Percentiles rank a stretch among this genome's conserved stretches.
Evolutionary conservation across 2,888 invertebrate genomes (phyloP).

Genomic region (Lottia gigantea): DNA sequence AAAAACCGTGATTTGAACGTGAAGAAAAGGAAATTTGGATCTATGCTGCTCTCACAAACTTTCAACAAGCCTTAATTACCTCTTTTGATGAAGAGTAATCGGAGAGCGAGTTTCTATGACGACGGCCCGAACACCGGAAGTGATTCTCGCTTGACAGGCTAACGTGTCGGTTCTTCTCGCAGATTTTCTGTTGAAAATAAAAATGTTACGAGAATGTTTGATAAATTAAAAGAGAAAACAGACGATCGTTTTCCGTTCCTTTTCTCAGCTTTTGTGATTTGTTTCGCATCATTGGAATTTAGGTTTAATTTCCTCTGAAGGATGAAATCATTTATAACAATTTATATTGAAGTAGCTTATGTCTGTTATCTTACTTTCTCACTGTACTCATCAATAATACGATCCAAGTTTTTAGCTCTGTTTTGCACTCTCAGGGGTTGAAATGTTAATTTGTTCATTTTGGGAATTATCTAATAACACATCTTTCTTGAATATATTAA

Average conservation of each 20-base stretch:
- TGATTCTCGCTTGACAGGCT: constrained; percentile 30
- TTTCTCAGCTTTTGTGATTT: constrained; percentile 19
- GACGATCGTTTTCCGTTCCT: constrained; percentile 18
- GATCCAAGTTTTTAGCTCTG: no score
- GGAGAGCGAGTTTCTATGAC: constrained; percentile 37
- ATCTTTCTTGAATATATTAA: no score
- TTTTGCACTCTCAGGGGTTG: no score
- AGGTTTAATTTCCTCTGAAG: constrained; percentile 23
- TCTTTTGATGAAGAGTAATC: constrained; percentile 40
- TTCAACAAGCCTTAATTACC: constrained; percentile 36
- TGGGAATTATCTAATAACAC: no score
- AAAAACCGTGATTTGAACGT: constrained; percentile 21
- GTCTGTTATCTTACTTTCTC: no score
- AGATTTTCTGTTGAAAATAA: constrained; percentile 28
- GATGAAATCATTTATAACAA: constrained; percentile 12
- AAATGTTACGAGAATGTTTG: constrained; percentile 28
- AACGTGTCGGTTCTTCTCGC: constrained; percentile 26
- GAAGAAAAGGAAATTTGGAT: constrained; percentile 34
- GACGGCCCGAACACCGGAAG: constrained; percentile 37
- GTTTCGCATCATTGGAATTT: constrained; percentile 19
- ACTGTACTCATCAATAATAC: no score
- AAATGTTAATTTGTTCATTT: no score
- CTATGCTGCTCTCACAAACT: constrained; percentile 26
- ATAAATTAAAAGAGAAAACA: constrained; percentile 16
- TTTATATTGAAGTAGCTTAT: no score